Conservation (phyloP, 23 tunicate genomes). For the Ciona savignyi region DNA sequence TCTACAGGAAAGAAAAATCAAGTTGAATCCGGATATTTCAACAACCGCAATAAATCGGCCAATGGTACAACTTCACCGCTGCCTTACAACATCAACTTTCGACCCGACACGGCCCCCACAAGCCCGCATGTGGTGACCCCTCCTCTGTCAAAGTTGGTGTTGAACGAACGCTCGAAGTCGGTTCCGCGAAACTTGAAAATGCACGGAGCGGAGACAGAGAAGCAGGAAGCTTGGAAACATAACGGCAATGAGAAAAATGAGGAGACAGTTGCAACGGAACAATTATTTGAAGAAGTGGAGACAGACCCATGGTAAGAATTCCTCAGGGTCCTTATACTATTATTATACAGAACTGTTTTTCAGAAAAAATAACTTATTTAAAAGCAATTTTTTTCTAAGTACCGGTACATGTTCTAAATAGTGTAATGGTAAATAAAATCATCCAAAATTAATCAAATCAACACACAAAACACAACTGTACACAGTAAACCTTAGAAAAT, state of each 20-base stretch:
- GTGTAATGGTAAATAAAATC: no score
- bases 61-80: background rate
- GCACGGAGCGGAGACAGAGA: background rate
- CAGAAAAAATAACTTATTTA: background rate
- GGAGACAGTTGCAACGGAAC: slow-evolving; percentile 11
- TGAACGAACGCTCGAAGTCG: slow-evolving; percentile 40
- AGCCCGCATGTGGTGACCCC: slow-evolving; percentile 4
- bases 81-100: slow-evolving; percentile 1
- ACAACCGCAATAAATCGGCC: slow-evolving; percentile 7
- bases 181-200: slow-evolving; percentile 38
- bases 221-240: background rate
- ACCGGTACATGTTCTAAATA: no score
- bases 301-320: slow-evolving; percentile 22
- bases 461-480: no score
- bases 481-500: no score
- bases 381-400: background rate
- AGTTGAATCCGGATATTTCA: slow-evolving; percentile 7
- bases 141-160: slow-evolving; percentile 8
- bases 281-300: slow-evolving; percentile 1
- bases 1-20: background rate
- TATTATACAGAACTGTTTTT: no score
- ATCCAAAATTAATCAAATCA: no score
- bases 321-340: no score
- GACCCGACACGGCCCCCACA: slow-evolving; percentile 71
- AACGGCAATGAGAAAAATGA: slow-evolving; percentile 1